Base-by-base conservation (phyloP, 1,140 invertebrate genomes). In the Lordiphosa clarofinis region DNA sequence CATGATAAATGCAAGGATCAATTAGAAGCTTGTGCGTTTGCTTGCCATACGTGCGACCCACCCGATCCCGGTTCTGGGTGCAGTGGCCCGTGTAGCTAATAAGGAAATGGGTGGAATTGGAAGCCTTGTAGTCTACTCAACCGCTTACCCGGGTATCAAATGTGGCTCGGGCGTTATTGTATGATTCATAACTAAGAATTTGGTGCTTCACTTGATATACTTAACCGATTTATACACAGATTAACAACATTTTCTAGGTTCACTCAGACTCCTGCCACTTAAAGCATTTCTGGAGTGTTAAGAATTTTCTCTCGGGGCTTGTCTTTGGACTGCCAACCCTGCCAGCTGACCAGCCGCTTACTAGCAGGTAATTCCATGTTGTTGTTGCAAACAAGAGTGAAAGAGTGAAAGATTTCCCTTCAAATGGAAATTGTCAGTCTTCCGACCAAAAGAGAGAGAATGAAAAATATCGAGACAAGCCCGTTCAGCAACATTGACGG, bases 291-390 rank as follows among this genome's bases (percentile, higher is more conserved):
- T 43, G 91, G 56, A 86, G 95, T 89, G 84, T 91, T 90, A 6
- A 94, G 91, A 62, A 96, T 92, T 89, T 99, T 99, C 90, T 98
- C 97, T 71, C 97, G 90, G 1, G 95, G 94, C 90, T 98, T 98
- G 21, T 93, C 94, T 7, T 91, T 62, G 57, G 91, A 88, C 81
- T 93, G 90, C 97, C 97, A 99, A 55, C 94, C 94, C 48, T 91
- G 88, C 92, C 96, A 99, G 49, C 91, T 91, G 1, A 98, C 94
- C 28, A 93, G 87, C 0, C n/a, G 39, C 74, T 92, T 92, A 40
- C 89, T 6, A 5, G 1, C 81, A 46, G 90, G 76, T 1, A 94
- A 87, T 49, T 88, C 90, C 76, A 91, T n/a, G n/a, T n/a, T n/a
- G n/a, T n/a, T n/a, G n/a, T n/a, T n/a, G n/a, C n/a, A n/a, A n/a